Conservation (phyloP, 2,888 invertebrate species). For the Plebejus argus region DNA sequence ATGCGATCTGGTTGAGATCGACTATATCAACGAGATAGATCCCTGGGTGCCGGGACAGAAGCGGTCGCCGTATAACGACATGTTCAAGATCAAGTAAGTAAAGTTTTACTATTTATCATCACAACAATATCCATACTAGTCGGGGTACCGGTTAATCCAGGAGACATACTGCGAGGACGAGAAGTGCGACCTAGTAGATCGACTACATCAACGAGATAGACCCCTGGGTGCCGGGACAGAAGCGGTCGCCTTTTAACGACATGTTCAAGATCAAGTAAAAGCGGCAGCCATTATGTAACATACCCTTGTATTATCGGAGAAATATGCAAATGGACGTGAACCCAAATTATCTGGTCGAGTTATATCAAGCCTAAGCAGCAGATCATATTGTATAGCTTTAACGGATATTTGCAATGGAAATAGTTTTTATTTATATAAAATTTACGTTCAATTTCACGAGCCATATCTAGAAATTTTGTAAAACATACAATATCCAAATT, state of each 20-base stretch:
- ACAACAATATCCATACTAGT: too few relatives aligned
- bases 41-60: constrained; percentile 79
- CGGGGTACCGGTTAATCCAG: constrained; percentile 80
- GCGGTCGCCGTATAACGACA: constrained; percentile 75
- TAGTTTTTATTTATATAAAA: too few relatives aligned
- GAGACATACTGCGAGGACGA: constrained; percentile 82
- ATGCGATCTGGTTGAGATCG: constrained; percentile 81
- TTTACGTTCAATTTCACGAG: too few relatives aligned
- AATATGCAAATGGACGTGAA: too few relatives aligned
- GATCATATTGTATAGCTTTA: too few relatives aligned
- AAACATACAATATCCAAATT: not conserved
- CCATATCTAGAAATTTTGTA: too few relatives aligned
- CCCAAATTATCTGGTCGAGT: too few relatives aligned
- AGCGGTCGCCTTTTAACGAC: constrained; percentile 76
- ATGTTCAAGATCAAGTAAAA: constrained; percentile 79
- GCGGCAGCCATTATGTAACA: too few relatives aligned
- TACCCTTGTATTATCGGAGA: too few relatives aligned
- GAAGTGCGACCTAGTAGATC: constrained; percentile 82
- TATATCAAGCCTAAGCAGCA: too few relatives aligned
- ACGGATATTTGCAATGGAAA: too few relatives aligned
- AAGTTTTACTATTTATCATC: too few relatives aligned
- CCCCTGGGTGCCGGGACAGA: constrained; percentile 78
- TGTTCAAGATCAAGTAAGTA: constrained; percentile 77
- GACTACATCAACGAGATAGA: constrained; percentile 77
- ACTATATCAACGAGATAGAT: constrained; percentile 75